Evolutionary conservation across 2,888 invertebrate genomes (phyloP), one percentile per base, ranked within the genome.

Genomic region (Macrosiphum euphorbiae): DNA sequence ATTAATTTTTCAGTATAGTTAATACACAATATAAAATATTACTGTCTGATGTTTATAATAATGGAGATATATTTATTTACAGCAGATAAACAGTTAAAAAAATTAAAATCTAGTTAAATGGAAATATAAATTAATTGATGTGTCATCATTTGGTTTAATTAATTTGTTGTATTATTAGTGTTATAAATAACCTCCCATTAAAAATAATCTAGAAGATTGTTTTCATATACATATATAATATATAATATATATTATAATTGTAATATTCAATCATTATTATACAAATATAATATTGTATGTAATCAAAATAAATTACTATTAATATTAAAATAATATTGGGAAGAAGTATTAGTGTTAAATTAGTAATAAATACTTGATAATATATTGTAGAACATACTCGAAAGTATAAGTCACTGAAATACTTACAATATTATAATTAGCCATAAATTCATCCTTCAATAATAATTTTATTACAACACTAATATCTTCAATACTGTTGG

Each of bases 381-480:
- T 58, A 58, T 58, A 28, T 50, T 28, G 3, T 88, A 35, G 1
- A 88, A 88, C 35, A 88, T 26, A n/a, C 20, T 55, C 20, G 2
- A 28, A 35, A 5, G 7, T 58, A 87, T 58, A 88, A 13, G 28
- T 67, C 16, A 16, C n/a, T 61, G 2, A 44, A 55, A 84, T 55
- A 91, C 90, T 61, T 86, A 94, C 94, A 28, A n/a, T 35, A 50
- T n/a, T 86, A 41, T 41, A 41, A 35, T 26, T n/a, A 86, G 16
- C 20, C 26, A 41, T 86, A 28, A 90, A 44, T 61, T 94, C 94
- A 41, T 94, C 90, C 28, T 94, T 90, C 41, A 94, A 86, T 41
- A 94, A 90, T 20, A 94, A 67, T 90, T 87, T 94, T 7, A 94
- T 52, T 16, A 52, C 61, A 52, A 61, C 8, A 52, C 24, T 58